phyloP scores from a whole-genome alignment of 2,888 invertebrate species.

The Xylota sylvarum region DNA sequence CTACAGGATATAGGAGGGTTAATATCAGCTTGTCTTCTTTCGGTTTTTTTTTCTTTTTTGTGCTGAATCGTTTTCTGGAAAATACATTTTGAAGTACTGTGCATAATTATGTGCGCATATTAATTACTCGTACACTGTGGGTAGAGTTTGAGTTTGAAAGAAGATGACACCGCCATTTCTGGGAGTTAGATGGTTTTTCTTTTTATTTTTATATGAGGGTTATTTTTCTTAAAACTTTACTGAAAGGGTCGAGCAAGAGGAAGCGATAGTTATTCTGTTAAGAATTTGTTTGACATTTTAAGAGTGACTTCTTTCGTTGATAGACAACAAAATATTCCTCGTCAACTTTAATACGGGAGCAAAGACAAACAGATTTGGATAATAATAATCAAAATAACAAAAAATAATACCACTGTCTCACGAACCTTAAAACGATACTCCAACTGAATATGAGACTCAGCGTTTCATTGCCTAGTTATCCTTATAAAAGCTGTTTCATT shows the following conservation, averaged over 20 bases:
- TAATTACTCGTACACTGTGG: slow-evolving; percentile 50
- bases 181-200: slow-evolving; percentile 1
- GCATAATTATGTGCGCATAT: slow-evolving; percentile 65
- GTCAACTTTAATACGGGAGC: too few relatives aligned
- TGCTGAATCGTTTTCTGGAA: background rate
- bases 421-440: too few relatives aligned
- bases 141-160: slow-evolving; percentile 21
- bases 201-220: background rate
- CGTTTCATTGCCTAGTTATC: too few relatives aligned
- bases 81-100: slow-evolving; percentile 47
- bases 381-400: too few relatives aligned
- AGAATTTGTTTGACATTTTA: too few relatives aligned
- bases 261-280: background rate
- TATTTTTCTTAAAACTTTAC: background rate
- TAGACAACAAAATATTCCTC: too few relatives aligned
- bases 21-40: slow-evolving; percentile 47
- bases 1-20: slow-evolving; percentile 42
- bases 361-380: too few relatives aligned
- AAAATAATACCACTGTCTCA: too few relatives aligned
- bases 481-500: too few relatives aligned
- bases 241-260: background rate
- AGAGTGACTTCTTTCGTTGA: too few relatives aligned
- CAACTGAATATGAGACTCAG: too few relatives aligned
- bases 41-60: slow-evolving; percentile 14
- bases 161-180: slow-evolving; percentile 20